Percentiles rank a stretch among this genome's conserved stretches.
Conservation (phyloP, 2,797 vertebrate species). For the Sebastes umbrosus region DNA sequence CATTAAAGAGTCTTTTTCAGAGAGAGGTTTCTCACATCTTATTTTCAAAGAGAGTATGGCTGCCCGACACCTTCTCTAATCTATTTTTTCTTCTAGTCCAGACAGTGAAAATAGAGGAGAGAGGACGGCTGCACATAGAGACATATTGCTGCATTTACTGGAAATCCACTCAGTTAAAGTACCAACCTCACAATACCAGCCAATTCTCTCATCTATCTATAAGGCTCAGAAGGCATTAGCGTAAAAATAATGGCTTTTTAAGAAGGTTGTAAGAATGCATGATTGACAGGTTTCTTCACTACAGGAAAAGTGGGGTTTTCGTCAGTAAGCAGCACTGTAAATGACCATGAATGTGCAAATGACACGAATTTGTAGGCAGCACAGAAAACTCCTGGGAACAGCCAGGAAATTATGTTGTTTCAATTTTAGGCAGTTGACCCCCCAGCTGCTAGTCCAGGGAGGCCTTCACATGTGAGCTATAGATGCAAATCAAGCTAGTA, state of each 20-base stretch:
- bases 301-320: background rate
- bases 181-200: background rate
- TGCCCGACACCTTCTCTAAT: background rate
- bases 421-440: background rate
- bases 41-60: background rate
- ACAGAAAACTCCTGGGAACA: no score
- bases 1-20: constrained; percentile 9
- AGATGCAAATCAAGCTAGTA: no score
- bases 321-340: background rate
- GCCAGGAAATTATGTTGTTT: background rate
- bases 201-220: background rate
- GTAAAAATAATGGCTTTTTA: background rate
- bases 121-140: background rate
- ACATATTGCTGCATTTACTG: background rate
- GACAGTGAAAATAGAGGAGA: background rate
- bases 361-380: background rate
- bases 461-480: no score
- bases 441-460: background rate
- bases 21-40: background rate
- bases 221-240: background rate
- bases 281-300: background rate
- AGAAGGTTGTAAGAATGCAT: background rate
- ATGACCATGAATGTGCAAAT: rapidly evolving
- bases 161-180: background rate
- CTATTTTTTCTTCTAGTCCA: constrained; percentile 11